A percentile compares a stretch with the other conserved stretches of the same genome.
These are phyloP conservation scores for Ictalurus furcatus DNA, from an alignment of 2,113 vertebrate species.

Conservation along the genomic window DNA sequence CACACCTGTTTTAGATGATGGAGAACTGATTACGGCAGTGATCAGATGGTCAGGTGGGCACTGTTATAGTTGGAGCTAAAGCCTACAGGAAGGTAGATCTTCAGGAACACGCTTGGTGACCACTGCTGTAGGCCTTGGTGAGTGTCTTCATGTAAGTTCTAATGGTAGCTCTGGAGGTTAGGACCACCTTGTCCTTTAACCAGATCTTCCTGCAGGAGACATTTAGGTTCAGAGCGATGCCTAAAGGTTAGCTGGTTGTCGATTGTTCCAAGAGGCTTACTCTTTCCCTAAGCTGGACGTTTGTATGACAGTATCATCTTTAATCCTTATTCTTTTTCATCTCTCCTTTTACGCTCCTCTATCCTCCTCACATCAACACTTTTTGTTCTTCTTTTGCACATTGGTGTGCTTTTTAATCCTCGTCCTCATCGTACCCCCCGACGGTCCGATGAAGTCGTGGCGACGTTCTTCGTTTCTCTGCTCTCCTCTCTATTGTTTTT, in stretches of 20 bases:
- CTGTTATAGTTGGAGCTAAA: too few species aligned
- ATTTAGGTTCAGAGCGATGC: background rate
- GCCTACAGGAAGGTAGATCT: too few species aligned
- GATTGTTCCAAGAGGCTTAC: background rate
- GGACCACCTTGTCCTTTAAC: background rate
- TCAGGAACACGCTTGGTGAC: too few species aligned
- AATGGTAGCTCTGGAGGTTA: background rate
- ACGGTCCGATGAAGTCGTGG: conserved; percentile 16
- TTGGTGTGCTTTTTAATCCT: background rate
- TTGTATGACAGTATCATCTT: too few species aligned
- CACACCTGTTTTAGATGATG: too few species aligned
- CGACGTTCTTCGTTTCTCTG: background rate
- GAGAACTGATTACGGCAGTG: too few species aligned
- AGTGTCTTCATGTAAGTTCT: background rate
- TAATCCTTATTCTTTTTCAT: background rate
- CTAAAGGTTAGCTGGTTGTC: background rate
- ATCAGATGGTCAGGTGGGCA: too few species aligned
- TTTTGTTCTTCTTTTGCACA: background rate
- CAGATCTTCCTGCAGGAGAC: background rate
- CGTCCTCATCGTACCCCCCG: background rate
- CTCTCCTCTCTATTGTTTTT: conserved; percentile 21
- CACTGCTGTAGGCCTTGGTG: background rate
- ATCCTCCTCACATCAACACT: background rate
- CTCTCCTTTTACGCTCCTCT: background rate
- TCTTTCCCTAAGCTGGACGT: background rate